phyloP scores from a whole-genome alignment of 2,888 invertebrate genomes.

The Scaptomyza reducta region DNA sequence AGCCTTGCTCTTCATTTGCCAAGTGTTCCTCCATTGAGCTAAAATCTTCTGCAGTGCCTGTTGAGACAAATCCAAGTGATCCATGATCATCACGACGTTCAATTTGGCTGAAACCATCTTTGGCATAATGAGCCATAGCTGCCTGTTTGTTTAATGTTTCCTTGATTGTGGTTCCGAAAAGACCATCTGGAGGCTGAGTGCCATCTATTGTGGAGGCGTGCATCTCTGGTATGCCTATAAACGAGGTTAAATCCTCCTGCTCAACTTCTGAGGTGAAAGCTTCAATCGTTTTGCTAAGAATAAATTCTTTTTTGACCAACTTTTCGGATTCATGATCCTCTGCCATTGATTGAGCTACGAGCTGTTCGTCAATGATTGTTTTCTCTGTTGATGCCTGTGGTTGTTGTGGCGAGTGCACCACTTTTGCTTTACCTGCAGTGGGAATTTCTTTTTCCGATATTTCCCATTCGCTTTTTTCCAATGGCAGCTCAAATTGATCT shows the following conservation, averaged over 20 bases:
- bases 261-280: slow-evolving; percentile 35
- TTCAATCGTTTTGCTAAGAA: slow-evolving; percentile 87
- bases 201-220: slow-evolving; percentile 58
- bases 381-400: slow-evolving; percentile 22
- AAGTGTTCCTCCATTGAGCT: slow-evolving; percentile 75
- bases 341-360: slow-evolving; percentile 87
- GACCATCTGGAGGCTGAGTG: slow-evolving; percentile 59
- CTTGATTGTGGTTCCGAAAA: slow-evolving; percentile 58
- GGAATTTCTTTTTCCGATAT: slow-evolving; percentile 82
- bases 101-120: slow-evolving; percentile 53
- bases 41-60: slow-evolving; percentile 77
- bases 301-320: slow-evolving; percentile 89
- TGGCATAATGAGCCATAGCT: slow-evolving; percentile 69
- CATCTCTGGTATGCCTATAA: slow-evolving; percentile 79
- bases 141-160: slow-evolving; percentile 75
- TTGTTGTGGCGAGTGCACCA: slow-evolving; percentile 78
- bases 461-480: slow-evolving; percentile 83
- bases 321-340: slow-evolving; percentile 90
- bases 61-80: slow-evolving; percentile 80
- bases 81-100: slow-evolving; percentile 67
- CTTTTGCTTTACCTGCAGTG: slow-evolving; percentile 63
- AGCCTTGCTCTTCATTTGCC: slow-evolving; percentile 77
- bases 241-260: slow-evolving; percentile 74
- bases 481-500: slow-evolving; percentile 74
- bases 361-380: slow-evolving; percentile 85